Conservation (phyloP, 2,797 vertebrate genomes). For the Peromyscus melanophrys region DNA sequence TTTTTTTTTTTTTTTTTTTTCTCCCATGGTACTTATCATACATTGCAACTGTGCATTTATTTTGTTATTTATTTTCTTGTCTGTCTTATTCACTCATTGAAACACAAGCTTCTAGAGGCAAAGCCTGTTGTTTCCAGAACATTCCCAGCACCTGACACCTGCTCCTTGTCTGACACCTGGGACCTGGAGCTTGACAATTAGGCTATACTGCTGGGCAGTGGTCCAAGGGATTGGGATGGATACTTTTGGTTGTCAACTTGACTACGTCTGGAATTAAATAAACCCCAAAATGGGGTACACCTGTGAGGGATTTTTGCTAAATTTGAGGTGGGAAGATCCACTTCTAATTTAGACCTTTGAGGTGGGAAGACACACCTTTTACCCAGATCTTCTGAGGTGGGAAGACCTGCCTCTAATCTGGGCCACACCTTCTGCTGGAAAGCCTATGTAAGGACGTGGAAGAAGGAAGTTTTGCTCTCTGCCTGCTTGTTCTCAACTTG, state of each 20-base stretch:
- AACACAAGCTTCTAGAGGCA: constrained; percentile 11
- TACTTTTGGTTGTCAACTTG: background rate
- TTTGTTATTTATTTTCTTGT: constrained; percentile 45
- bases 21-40: background rate
- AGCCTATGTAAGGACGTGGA: background rate
- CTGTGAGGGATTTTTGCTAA: background rate
- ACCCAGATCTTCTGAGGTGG: background rate
- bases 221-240: background rate
- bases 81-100: background rate
- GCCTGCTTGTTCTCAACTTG: background rate
- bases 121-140: background rate
- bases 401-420: background rate
- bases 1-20: background rate
- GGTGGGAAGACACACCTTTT: background rate
- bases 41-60: constrained; percentile 23
- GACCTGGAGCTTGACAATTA: background rate
- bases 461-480: background rate
- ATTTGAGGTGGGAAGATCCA: background rate
- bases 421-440: background rate
- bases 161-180: background rate
- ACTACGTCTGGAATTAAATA: background rate
- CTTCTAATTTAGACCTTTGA: background rate
- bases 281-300: too few relatives aligned
- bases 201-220: background rate
- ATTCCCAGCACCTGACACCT: background rate